Percentiles rank a stretch among this genome's conserved stretches.
Conservation (phyloP, 2,888 invertebrate genomes). For the Gastracanthus pulcherrimus region DNA sequence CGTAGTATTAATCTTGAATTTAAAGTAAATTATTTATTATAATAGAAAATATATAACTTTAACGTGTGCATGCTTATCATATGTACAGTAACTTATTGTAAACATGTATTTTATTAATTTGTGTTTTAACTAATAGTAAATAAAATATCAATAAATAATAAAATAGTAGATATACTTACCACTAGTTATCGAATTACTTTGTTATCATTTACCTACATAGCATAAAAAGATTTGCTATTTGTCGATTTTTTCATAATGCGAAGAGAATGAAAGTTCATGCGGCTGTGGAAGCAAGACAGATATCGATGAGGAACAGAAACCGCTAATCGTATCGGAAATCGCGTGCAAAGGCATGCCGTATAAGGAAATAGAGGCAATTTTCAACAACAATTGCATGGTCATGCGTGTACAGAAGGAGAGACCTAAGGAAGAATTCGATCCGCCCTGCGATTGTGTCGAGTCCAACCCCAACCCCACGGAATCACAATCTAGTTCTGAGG, state of each 20-base stretch:
- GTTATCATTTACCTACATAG: not conserved
- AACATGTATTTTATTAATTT: too few relatives aligned
- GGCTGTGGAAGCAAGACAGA: not conserved
- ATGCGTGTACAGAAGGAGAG: slow-evolving; percentile 66
- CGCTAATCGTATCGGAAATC: slow-evolving; percentile 67
- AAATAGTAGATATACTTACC: too few relatives aligned
- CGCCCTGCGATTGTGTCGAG: slow-evolving; percentile 68
- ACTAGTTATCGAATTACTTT: not conserved
- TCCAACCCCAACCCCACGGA: not conserved
- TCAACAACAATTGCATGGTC: slow-evolving; percentile 69
- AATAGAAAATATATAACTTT: too few relatives aligned
- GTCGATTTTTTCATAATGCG: not conserved
- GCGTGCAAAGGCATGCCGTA: slow-evolving; percentile 66
- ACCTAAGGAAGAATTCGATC: slow-evolving; percentile 63
- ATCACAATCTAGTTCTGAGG: not conserved
- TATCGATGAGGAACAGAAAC: not conserved
- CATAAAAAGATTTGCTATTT: not conserved
- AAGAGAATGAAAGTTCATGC: not conserved
- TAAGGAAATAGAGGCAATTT: slow-evolving; percentile 70
- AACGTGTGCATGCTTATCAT: too few relatives aligned
- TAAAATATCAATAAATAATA: too few relatives aligned
- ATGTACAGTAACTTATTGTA: too few relatives aligned
- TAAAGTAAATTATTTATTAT: too few relatives aligned
- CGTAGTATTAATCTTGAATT: too few relatives aligned
- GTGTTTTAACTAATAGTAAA: too few relatives aligned